A percentile compares a stretch with the other conserved stretches of the same genome.
Conservation (phyloP, 1,140 invertebrate species). For the Pachypeltis micranthus region DNA sequence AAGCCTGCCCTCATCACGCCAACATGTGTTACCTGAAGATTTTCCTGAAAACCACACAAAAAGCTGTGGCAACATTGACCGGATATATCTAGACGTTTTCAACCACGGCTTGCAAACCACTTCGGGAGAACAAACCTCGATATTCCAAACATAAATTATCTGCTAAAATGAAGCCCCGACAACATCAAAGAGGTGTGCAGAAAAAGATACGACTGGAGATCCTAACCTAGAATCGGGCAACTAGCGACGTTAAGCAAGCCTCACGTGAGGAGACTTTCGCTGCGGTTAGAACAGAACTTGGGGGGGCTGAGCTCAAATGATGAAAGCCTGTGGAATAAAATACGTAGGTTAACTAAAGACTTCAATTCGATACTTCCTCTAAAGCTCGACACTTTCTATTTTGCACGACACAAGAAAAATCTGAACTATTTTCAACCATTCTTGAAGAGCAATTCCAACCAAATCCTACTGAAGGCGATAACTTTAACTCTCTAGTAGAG, state of each 20-base stretch:
- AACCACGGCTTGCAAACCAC: background rate
- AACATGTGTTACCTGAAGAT: no score
- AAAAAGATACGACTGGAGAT: background rate
- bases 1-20: no score
- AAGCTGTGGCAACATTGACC: background rate
- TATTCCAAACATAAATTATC: background rate
- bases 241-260: background rate
- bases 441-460: background rate
- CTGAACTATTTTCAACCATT: background rate
- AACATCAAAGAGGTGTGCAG: background rate
- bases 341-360: background rate
- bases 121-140: background rate
- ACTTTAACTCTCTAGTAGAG: background rate
- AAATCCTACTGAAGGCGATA: background rate
- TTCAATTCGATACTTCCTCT: background rate
- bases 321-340: background rate
- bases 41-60: background rate
- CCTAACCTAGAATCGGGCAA: background rate
- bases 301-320: background rate
- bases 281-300: background rate
- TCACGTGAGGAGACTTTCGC: background rate
- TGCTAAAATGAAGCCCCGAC: no score
- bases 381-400: background rate
- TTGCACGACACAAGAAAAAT: background rate
- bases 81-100: background rate